These are phyloP conservation scores for Chaetura pelagica DNA, from an alignment of 2,113 vertebrate species.

Conservation along the genomic window DNA sequence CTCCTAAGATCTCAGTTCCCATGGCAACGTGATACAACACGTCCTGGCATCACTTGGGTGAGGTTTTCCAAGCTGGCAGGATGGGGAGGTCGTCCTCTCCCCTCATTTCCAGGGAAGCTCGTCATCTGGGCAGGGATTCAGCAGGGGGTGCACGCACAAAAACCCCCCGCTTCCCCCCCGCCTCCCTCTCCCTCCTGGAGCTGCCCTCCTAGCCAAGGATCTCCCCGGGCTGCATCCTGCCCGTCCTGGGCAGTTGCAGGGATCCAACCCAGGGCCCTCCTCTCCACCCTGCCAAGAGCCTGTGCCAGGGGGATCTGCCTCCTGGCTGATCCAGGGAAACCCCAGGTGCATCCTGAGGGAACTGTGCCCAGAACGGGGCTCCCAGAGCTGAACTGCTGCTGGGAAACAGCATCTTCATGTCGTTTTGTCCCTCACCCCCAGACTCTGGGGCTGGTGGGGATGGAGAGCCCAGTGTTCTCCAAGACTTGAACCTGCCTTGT, in stretches of 20 bases:
- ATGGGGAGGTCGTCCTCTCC: neutral
- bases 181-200: conserved; percentile 31
- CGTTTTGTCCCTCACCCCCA: neutral
- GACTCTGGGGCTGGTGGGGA: neutral
- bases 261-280: neutral
- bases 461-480: accelerated
- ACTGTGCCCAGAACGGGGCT: accelerated
- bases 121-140: neutral
- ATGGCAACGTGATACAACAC: conserved; percentile 66
- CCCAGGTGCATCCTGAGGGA: accelerated
- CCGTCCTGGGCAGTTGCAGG: neutral
- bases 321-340: neutral
- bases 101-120: neutral
- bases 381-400: neutral
- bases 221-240: neutral
- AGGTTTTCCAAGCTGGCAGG: conserved; percentile 60
- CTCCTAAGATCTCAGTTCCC: conserved; percentile 70
- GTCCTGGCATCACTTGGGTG: conserved; percentile 70
- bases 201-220: conserved; percentile 13
- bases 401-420: neutral
- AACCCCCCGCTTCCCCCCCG: accelerated
- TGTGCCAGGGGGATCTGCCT: neutral
- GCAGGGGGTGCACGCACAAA: neutral
- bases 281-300: neutral
- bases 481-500: neutral